A percentile compares a stretch with the other conserved stretches of the same genome.
These are phyloP conservation scores for Hylaeus anthracinus DNA, from an alignment of 1,140 invertebrate species.

Conservation along the genomic window DNA sequence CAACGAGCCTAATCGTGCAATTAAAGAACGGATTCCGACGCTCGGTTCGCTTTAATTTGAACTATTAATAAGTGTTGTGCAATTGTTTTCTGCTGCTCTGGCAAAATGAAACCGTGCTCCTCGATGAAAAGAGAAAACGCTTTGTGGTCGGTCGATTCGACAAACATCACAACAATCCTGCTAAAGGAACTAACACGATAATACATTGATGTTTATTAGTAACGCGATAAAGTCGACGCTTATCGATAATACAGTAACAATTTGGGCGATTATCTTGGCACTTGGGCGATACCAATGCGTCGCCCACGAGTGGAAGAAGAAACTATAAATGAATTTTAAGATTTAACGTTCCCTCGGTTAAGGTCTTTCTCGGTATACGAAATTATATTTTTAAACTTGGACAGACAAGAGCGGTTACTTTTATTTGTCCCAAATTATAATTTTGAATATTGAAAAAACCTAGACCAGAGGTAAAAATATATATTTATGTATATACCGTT, in stretches of 20 bases:
- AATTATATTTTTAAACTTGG: neutral
- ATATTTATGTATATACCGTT: too few relatives aligned
- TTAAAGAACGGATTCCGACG: conserved; percentile 26
- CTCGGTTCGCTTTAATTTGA: conserved; percentile 14
- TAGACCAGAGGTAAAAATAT: too few relatives aligned
- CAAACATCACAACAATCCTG: neutral
- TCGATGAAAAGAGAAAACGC: neutral
- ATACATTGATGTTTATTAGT: neutral
- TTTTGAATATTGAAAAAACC: too few relatives aligned
- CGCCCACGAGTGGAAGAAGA: neutral
- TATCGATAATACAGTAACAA: conserved; percentile 24
- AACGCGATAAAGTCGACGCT: neutral
- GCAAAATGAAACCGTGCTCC: conserved; percentile 13
- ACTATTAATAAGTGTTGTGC: conserved; percentile 42
- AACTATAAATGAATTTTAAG: neutral
- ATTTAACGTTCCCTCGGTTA: neutral
- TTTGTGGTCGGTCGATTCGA: neutral
- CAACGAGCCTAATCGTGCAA: neutral
- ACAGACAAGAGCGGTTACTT: neutral
- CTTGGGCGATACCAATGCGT: neutral
- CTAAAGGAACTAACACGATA: neutral
- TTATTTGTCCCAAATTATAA: too few relatives aligned
- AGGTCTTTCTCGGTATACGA: too few relatives aligned
- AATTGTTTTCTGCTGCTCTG: conserved; percentile 8
- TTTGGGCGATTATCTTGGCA: conserved; percentile 29